phyloP scores from a whole-genome alignment of 2,888 invertebrate genomes.

The Drosophila demipolita region DNA sequence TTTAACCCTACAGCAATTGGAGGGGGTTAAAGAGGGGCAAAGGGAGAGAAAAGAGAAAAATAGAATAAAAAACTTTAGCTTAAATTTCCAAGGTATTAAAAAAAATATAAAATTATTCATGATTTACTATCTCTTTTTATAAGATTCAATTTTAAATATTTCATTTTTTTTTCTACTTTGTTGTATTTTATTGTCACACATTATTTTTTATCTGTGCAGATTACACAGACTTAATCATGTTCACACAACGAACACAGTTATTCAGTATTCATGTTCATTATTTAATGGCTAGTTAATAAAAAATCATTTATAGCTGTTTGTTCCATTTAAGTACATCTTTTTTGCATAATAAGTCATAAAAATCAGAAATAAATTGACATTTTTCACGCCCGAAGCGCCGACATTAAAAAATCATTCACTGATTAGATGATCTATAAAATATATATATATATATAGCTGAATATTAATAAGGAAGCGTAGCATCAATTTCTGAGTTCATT shows the following conservation, averaged over 20 bases:
- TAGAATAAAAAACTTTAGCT: neutral
- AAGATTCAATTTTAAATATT: neutral
- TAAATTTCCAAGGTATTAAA: neutral
- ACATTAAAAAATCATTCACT: slow-evolving; percentile 5
- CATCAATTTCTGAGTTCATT: neutral
- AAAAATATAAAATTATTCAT: neutral
- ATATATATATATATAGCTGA: neutral
- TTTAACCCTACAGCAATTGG: slow-evolving; percentile 29
- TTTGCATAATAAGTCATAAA: slow-evolving; percentile 15
- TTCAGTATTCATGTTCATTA: neutral
- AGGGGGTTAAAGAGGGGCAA: neutral
- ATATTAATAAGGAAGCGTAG: slow-evolving; percentile 12
- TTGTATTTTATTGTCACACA: neutral
- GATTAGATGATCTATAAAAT: slow-evolving; percentile 4
- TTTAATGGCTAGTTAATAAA: neutral
- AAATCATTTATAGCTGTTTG: neutral
- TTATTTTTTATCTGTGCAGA: neutral
- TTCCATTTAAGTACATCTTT: slow-evolving; percentile 3
- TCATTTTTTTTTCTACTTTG: neutral
- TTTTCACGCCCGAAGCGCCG: slow-evolving; percentile 14
- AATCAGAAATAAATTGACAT: slow-evolving; percentile 25
- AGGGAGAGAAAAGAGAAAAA: neutral
- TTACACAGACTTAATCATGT: neutral
- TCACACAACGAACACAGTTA: neutral
- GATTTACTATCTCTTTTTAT: neutral